Conservation (phyloP, 2,797 vertebrate genomes). For the Gymnothorax reevesii region DNA sequence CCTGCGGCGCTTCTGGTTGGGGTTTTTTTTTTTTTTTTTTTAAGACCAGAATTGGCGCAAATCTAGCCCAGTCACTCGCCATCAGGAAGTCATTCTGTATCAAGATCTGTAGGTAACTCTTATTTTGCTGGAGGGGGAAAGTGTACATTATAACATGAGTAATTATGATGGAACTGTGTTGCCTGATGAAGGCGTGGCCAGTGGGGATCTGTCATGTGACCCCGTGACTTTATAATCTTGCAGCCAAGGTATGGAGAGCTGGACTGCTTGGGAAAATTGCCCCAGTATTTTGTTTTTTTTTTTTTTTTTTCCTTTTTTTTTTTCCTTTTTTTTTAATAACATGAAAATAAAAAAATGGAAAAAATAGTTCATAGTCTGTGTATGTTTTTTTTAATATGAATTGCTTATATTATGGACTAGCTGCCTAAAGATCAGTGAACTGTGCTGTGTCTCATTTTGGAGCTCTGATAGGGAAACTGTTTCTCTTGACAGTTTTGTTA, state of each 20-base stretch:
- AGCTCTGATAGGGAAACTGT: too few relatives aligned
- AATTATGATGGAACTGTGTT: conserved; percentile 26
- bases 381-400: not conserved
- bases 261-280: conserved; percentile 22
- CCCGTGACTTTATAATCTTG: conserved; percentile 1
- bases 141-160: conserved; percentile 13
- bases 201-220: not conserved
- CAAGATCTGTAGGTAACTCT: not conserved
- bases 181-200: conserved; percentile 17
- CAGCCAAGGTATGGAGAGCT: conserved; percentile 22
- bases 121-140: conserved; percentile 21
- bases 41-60: too few relatives aligned
- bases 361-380: not conserved
- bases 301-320: conserved; percentile 24
- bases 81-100: conserved; percentile 7
- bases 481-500: too few relatives aligned
- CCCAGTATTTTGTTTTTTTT: conserved; percentile 35
- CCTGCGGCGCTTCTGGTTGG: too few relatives aligned
- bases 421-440: too few relatives aligned
- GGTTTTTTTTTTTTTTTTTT: too few relatives aligned
- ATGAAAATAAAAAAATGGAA: conserved; percentile 32
- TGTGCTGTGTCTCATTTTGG: too few relatives aligned
- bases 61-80: too few relatives aligned
- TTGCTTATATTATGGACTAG: too few relatives aligned
- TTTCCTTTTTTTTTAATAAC: conserved; percentile 36